Conservation (phyloP, 2,888 invertebrate species). For the Craniophora ligustri region DNA sequence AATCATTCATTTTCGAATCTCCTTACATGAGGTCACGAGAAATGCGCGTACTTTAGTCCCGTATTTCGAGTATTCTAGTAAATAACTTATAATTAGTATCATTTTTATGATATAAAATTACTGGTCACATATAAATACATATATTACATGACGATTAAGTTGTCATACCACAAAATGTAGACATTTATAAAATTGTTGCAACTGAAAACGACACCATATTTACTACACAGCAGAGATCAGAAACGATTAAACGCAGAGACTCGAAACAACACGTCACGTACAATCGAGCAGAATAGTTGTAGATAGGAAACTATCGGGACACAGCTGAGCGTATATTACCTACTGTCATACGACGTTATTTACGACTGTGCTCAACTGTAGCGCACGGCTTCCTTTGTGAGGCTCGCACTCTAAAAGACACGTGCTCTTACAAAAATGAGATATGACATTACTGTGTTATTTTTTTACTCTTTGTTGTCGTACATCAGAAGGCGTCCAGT, state of each 20-base stretch:
- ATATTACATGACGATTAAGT: no score
- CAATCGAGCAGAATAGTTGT: slow-evolving; percentile 48
- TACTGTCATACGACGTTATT: slow-evolving; percentile 66
- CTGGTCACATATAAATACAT: no score
- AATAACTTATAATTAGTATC: no score
- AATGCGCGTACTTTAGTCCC: no score
- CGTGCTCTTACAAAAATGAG: slow-evolving; percentile 35
- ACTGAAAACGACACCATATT: slow-evolving; percentile 14
- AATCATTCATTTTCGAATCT: no score
- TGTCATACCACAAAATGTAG: no score
- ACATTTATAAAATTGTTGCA: not conserved
- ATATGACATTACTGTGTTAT: slow-evolving; percentile 24
- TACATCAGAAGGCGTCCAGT: not conserved
- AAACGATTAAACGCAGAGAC: slow-evolving; percentile 43
- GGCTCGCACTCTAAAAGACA: slow-evolving; percentile 22
- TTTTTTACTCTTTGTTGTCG: not conserved
- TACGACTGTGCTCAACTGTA: slow-evolving; percentile 62
- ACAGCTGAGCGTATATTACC: slow-evolving; percentile 62
- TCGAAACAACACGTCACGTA: slow-evolving; percentile 34
- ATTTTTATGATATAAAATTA: no score
- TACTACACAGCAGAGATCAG: slow-evolving; percentile 18
- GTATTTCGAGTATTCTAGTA: no score
- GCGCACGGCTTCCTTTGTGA: slow-evolving; percentile 45
- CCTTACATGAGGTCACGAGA: no score
- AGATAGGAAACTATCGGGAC: slow-evolving; percentile 56